A percentile compares a stretch with the other conserved stretches of the same genome.
These are phyloP conservation scores for Talpa occidentalis DNA, from an alignment of 2,113 vertebrate species.

Conservation along the genomic window DNA sequence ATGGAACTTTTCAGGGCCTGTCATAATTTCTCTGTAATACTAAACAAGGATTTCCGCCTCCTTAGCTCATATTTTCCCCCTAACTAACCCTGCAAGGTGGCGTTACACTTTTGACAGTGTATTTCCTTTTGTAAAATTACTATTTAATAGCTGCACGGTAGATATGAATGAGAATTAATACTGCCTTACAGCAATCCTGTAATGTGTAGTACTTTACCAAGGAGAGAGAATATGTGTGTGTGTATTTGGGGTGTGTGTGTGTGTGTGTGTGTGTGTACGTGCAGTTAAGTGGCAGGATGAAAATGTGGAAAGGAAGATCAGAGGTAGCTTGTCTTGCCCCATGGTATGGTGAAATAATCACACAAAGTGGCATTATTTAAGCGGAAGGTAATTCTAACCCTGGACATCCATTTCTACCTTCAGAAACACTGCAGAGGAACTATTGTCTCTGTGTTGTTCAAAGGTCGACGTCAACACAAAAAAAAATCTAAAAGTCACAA, in stretches of 20 bases:
- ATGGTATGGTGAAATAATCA: background rate
- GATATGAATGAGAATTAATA: background rate
- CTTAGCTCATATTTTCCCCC: background rate
- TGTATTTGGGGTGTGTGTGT: background rate
- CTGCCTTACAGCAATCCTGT: background rate
- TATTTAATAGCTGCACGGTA: background rate
- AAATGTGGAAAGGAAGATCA: background rate
- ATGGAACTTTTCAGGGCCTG: slow-evolving; percentile 42
- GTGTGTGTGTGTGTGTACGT: background rate
- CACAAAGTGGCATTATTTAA: background rate
- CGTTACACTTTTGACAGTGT: background rate
- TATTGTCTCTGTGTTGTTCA: background rate
- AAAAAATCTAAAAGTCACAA: background rate
- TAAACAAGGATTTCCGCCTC: slow-evolving; percentile 32
- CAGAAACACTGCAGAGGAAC: background rate
- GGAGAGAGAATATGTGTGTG: too few species aligned
- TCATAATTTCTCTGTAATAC: slow-evolving; percentile 48
- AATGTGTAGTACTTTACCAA: background rate
- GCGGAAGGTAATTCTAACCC: background rate
- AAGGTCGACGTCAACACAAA: background rate
- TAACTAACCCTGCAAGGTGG: background rate
- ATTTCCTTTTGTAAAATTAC: slow-evolving; percentile 43
- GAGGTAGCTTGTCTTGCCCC: background rate
- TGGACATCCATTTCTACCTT: background rate
- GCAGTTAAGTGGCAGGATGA: background rate